Evolutionary conservation across 1,140 invertebrate genomes (phyloP).

Genomic region (Chionoecetes opilio): DNA sequence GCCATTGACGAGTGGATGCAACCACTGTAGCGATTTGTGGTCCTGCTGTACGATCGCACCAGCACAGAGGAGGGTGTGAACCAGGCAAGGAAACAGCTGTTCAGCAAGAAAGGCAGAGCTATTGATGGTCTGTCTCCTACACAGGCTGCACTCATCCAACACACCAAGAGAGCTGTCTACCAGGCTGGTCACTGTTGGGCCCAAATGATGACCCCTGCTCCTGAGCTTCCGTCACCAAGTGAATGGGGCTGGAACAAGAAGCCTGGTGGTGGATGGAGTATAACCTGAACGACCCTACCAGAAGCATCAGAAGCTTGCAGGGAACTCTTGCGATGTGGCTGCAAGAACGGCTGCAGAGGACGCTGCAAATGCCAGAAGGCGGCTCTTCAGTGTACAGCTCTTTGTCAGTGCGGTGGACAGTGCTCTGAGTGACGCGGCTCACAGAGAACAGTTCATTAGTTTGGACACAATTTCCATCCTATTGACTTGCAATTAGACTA

Average conservation of each 20-base stretch:
- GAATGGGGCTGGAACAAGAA: neutral
- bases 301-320: no score
- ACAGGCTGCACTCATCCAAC: conserved; percentile 58
- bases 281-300: neutral
- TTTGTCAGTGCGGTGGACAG: no score
- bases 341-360: neutral
- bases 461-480: no score
- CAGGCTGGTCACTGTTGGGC: conserved; percentile 59
- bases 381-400: no score
- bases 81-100: conserved; percentile 43
- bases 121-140: conserved; percentile 49
- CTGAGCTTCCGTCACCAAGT: no score
- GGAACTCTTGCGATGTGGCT: neutral
- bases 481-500: no score
- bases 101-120: conserved; percentile 42
- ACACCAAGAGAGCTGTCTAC: conserved; percentile 59
- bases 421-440: no score
- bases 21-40: conserved; percentile 34
- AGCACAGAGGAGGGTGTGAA: neutral
- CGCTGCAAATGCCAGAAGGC: conserved; percentile 48
- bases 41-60: conserved; percentile 47
- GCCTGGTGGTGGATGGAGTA: neutral
- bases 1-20: neutral
- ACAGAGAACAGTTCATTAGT: no score
- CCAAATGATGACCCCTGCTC: no score